phyloP scores from a whole-genome alignment of 37 sponge, comb jelly and placozoan genomes.

The Halichondria panicea region DNA sequence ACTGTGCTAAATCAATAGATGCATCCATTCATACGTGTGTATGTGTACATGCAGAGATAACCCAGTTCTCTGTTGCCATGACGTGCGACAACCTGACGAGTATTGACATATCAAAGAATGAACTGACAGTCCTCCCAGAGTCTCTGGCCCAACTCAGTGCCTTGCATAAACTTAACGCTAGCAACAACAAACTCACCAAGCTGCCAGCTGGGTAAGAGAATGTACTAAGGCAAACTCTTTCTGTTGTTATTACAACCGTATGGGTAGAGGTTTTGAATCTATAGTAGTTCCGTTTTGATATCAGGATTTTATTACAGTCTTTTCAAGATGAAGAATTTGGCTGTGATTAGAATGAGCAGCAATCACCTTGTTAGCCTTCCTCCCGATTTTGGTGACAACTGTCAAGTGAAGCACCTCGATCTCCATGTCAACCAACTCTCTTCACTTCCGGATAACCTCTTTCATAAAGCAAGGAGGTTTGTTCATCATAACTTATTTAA shows the following conservation, averaged over 20 bases:
- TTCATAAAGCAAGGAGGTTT: no score
- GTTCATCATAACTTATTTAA: background rate
- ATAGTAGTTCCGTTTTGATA: no score
- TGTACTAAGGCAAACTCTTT: background rate
- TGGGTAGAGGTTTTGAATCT: no score
- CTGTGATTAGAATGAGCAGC: constrained; percentile 21
- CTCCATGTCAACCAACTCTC: constrained; percentile 66
- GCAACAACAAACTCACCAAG: constrained; percentile 61
- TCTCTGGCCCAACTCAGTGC: constrained; percentile 30
- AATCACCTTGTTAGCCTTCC: constrained; percentile 52
- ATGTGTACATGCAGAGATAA: constrained; percentile 18
- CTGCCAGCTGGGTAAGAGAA: constrained; percentile 58
- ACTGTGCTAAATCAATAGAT: background rate
- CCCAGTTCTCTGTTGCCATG: constrained; percentile 12
- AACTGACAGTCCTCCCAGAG: constrained; percentile 64
- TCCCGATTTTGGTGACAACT: constrained; percentile 4
- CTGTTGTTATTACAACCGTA: no score
- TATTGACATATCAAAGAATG: constrained; percentile 63
- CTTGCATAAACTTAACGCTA: constrained; percentile 60
- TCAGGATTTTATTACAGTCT: no score
- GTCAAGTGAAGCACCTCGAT: constrained; percentile 43
- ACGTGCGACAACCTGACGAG: constrained; percentile 30
- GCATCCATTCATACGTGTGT: background rate
- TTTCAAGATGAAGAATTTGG: constrained; percentile 35
- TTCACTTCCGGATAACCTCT: constrained; percentile 44